phyloP scores from a whole-genome alignment of 2,113 vertebrate species.

The Blennius ocellaris region DNA sequence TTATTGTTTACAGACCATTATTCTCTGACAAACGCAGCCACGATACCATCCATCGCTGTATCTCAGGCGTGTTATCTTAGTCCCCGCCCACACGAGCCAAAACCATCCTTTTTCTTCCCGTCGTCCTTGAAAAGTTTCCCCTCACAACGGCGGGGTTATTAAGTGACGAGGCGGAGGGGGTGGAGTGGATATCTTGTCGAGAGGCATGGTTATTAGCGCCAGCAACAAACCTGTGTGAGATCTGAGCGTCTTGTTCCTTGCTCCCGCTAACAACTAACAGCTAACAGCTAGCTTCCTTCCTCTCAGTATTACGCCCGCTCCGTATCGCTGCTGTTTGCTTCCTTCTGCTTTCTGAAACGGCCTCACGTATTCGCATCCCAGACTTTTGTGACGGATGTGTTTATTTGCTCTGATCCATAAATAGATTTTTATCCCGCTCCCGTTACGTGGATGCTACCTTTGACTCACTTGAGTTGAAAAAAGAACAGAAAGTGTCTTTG shows the following conservation, averaged over 20 bases:
- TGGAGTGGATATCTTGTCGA: too few relatives aligned
- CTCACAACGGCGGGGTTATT: too few relatives aligned
- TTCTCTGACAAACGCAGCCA: too few relatives aligned
- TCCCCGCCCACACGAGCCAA: too few relatives aligned
- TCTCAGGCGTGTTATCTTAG: too few relatives aligned
- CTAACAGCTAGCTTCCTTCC: conserved; percentile 47
- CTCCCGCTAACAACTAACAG: conserved; percentile 52
- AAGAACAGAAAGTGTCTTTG: too few relatives aligned
- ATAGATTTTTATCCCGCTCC: conserved; percentile 13
- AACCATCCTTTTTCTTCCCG: too few relatives aligned
- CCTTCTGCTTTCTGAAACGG: conserved; percentile 41
- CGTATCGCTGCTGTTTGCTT: conserved; percentile 53
- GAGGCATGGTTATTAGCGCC: too few relatives aligned
- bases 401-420: conserved; percentile 31
- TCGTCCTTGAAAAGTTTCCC: too few relatives aligned
- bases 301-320: conserved; percentile 47
- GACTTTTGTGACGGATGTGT: conserved; percentile 20
- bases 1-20: too few relatives aligned
- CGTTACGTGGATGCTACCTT: conserved; percentile 7
- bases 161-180: too few relatives aligned
- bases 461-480: background rate
- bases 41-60: too few relatives aligned
- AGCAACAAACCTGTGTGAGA: conserved; percentile 2
- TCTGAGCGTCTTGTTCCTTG: conserved; percentile 11
- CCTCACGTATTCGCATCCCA: background rate